Percentiles rank a stretch among this genome's conserved stretches.
Conservation (phyloP, 2,113 vertebrate genomes). For the Phalacrocorax carbo region DNA sequence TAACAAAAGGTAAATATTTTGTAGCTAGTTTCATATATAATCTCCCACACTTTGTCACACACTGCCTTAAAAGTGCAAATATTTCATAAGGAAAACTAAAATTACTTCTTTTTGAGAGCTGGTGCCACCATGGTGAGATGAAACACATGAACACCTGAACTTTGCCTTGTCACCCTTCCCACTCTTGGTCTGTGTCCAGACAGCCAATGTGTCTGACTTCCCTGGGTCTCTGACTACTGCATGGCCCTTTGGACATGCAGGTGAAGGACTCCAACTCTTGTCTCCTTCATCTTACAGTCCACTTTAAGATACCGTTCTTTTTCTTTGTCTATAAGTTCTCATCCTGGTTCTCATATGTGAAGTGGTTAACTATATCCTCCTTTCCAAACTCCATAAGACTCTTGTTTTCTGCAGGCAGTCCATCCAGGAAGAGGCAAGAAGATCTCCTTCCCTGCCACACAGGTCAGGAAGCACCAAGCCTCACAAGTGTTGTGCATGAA, state of each 20-base stretch:
- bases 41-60: neutral
- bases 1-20: neutral
- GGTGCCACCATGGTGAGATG: neutral
- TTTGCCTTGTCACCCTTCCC: neutral
- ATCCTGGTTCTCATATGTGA: neutral
- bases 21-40: neutral
- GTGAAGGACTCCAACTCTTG: neutral
- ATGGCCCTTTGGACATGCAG: accelerated
- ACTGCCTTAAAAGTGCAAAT: neutral
- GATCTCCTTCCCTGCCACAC: neutral
- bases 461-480: neutral
- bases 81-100: neutral
- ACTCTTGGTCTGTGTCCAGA: neutral
- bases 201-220: neutral
- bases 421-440: neutral
- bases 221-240: neutral
- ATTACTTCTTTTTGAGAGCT: neutral
- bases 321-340: neutral
- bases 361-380: neutral
- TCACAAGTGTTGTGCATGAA: neutral
- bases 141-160: neutral
- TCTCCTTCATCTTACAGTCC: neutral
- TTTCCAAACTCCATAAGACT: neutral
- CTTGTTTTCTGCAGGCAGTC: neutral
- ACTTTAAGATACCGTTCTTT: neutral